A percentile compares a stretch with the other conserved stretches of the same genome.
These are phyloP conservation scores for Zaprionus ghesquierei DNA, from an alignment of 1,140 invertebrate genomes.

Conservation along the genomic window DNA sequence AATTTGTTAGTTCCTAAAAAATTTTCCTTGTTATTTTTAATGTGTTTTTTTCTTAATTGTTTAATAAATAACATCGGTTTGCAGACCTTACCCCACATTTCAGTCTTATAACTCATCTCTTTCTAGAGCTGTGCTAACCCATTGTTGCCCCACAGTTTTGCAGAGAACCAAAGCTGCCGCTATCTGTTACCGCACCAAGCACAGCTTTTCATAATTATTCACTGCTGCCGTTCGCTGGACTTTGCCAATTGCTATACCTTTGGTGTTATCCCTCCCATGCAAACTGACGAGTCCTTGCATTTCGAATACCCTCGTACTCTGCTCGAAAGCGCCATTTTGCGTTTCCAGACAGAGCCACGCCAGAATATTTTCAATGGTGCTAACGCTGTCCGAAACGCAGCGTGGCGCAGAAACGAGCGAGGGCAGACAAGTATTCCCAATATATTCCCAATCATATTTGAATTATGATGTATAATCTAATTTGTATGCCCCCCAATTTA, in stretches of 20 bases:
- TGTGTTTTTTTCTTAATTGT: not conserved
- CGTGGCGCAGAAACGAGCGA: not conserved
- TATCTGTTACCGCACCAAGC: constrained; percentile 39
- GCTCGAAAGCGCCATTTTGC: constrained; percentile 18
- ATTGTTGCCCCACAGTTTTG: constrained; percentile 26
- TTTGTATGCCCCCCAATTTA: constrained; percentile 1
- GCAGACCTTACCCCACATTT: not conserved
- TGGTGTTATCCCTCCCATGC: constrained; percentile 23
- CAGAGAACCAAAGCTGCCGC: constrained; percentile 1
- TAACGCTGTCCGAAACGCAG: constrained; percentile 22
- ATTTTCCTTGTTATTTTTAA: not conserved
- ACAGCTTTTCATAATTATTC: constrained; percentile 53
- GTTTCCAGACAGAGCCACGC: constrained; percentile 1
- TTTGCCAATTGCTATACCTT: constrained; percentile 38
- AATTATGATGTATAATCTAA: not conserved
- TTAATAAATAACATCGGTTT: not conserved
- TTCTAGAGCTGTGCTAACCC: not conserved
- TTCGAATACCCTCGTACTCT: constrained; percentile 6
- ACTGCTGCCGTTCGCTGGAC: constrained; percentile 29
- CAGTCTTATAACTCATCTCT: not conserved
- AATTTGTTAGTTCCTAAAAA: not conserved
- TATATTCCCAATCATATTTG: not conserved
- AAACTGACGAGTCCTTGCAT: not conserved
- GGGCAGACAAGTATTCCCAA: not conserved
- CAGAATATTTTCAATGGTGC: not conserved